Base-by-base conservation (phyloP, 2,797 vertebrate species). In the Pogonophryne albipinna region DNA sequence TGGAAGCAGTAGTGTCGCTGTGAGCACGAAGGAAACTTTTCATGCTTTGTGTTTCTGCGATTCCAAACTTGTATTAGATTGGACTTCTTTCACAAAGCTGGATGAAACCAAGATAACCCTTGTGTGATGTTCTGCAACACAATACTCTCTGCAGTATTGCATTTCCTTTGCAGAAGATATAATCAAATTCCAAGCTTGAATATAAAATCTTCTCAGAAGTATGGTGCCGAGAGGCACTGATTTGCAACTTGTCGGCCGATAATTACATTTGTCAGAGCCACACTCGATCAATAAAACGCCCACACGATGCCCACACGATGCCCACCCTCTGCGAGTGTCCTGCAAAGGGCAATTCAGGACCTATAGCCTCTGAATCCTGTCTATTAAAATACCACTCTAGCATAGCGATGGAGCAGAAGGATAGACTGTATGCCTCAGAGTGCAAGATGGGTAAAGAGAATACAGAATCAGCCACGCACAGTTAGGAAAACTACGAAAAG, bases 201-300 rank as follows among this genome's bases (percentile, higher is more conserved):
- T 8, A 70, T 63, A 78, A 66, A 70, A 42, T 45, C 49, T 38
- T 46, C 64, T 64, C 34, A 50, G 58, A 61, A 45, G 38, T 75
- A 59, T 13, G 14, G 47, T 51, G 62, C 71, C 78, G 41, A 45
- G 61, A 77, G 74, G 49, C 5, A 44, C 41, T 13, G 45, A 71
- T 82, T 78, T 75, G 59, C 58, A 82, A 58, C 67, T 68, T 67
- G 66, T 86, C 85, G 62, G 66, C 12, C 3, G 42, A 82, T 79
- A 75, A 85, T 85, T 78, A 74, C 52, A 75, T 68, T 71, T 77
- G 64, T 84, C 76, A 75, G 63, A 68, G 73, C 50, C 13, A 38
- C 68, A 73, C 19, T 67, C n/a, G 2, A 57, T 76, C 70, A 73
- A 66, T 51, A 67, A 69, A 71, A 63, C 71, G 56, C 51, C 55